Percentiles rank a stretch among this genome's conserved stretches.
Evolutionary conservation across 2,113 vertebrate species (phyloP).

Genomic region (Emydura subglobosa): DNA sequence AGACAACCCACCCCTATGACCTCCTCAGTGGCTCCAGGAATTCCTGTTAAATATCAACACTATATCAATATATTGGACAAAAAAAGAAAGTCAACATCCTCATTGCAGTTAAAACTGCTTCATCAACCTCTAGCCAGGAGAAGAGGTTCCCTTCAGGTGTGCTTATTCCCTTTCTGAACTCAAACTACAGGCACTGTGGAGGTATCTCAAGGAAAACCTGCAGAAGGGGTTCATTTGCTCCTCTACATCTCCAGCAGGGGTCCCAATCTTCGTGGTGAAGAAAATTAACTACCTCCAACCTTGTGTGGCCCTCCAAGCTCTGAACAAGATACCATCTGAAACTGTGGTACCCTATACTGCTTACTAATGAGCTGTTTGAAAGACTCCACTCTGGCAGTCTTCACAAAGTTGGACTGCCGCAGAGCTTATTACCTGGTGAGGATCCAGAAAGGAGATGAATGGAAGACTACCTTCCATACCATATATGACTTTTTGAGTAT

Average conservation of each 20-base stretch:
- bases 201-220: neutral
- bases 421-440: no score
- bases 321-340: no score
- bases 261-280: neutral
- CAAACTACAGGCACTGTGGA: neutral
- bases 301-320: no score
- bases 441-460: no score
- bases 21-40: neutral
- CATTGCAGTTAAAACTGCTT: neutral
- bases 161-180: neutral
- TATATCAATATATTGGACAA: neutral
- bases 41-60: neutral
- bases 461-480: no score
- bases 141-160: neutral
- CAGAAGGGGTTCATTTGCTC: no score
- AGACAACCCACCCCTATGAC: neutral
- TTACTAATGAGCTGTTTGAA: no score
- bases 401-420: no score
- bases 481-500: no score
- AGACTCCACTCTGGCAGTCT: no score
- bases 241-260: neutral
- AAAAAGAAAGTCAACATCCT: neutral
- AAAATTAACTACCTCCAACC: no score
- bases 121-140: neutral
- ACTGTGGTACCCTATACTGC: no score